These are phyloP conservation scores for Melanogrammus aeglefinus DNA, from an alignment of 2,797 vertebrate species.

Conservation along the genomic window DNA sequence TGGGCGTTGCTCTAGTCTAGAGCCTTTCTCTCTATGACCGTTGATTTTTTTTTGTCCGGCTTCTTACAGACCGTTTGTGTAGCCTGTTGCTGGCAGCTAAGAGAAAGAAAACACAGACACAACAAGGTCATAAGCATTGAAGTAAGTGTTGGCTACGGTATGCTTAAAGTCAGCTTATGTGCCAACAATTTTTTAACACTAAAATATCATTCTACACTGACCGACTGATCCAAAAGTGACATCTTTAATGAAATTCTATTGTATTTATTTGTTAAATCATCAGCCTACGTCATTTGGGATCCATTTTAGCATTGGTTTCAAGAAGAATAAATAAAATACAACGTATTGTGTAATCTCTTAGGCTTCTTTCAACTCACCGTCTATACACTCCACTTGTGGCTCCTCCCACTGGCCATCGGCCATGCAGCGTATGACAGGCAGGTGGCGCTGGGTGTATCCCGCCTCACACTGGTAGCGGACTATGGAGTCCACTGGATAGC, in stretches of 20 bases:
- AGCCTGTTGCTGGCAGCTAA: constrained; percentile 76
- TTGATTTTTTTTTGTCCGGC: constrained; percentile 68
- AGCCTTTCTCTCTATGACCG: constrained; percentile 73
- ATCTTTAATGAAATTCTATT: not conserved
- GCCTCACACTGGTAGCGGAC: constrained; percentile 88
- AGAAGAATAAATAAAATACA: not conserved
- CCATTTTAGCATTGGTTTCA: not conserved
- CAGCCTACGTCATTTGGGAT: not conserved
- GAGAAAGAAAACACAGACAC: constrained; percentile 63
- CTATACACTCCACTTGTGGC: constrained; percentile 87
- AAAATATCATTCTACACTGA: not conserved
- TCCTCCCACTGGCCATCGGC: constrained; percentile 87
- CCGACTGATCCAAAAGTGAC: not conserved
- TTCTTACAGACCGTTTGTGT: constrained; percentile 82
- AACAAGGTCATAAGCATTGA: constrained; percentile 18
- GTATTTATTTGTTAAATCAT: not conserved
- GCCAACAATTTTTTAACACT: not conserved
- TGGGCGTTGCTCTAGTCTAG: constrained; percentile 77
- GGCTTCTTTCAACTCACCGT: constrained; percentile 71
- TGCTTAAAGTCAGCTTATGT: not conserved
- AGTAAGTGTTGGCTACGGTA: not conserved
- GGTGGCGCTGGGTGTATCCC: constrained; percentile 86
- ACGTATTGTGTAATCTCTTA: not conserved
- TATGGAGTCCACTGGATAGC: constrained; percentile 81
- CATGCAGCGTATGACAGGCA: constrained; percentile 87